Conservation (phyloP, 2,113 vertebrate species). For the Myotis yumanensis region DNA sequence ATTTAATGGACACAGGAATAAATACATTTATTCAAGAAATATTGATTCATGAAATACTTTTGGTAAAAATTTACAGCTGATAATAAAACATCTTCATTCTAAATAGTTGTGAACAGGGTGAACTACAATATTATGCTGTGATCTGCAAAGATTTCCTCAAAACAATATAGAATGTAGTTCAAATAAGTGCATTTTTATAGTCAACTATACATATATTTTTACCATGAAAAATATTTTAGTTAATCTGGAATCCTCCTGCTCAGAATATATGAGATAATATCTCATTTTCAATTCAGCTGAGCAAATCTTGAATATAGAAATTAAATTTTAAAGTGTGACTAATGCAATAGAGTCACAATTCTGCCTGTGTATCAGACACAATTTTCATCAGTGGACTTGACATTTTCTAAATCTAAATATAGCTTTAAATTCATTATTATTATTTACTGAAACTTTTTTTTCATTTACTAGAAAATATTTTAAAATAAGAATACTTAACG, state of each 20-base stretch:
- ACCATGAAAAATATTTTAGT: neutral
- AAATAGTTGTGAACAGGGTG: neutral
- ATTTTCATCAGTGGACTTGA: neutral
- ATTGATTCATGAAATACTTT: neutral
- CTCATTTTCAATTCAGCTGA: constrained; percentile 47
- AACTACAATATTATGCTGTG: neutral
- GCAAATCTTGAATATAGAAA: constrained; percentile 14
- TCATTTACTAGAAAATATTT: constrained; percentile 47
- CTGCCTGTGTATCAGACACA: constrained; percentile 6
- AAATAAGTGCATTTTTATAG: neutral
- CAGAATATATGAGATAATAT: neutral
- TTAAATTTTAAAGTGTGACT: constrained; percentile 67
- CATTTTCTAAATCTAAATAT: constrained; percentile 29
- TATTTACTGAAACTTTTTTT: constrained; percentile 41
- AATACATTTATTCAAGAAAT: neutral
- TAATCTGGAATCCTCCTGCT: neutral
- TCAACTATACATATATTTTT: neutral
- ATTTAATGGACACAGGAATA: neutral
- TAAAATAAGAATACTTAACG: constrained; percentile 14
- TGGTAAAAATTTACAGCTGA: neutral
- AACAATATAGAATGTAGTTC: neutral
- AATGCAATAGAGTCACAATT: neutral
- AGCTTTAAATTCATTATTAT: neutral
- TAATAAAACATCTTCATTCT: neutral
- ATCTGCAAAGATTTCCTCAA: neutral